Conservation (phyloP, 2,888 invertebrate genomes). For the Alviniconcha strummeri region DNA sequence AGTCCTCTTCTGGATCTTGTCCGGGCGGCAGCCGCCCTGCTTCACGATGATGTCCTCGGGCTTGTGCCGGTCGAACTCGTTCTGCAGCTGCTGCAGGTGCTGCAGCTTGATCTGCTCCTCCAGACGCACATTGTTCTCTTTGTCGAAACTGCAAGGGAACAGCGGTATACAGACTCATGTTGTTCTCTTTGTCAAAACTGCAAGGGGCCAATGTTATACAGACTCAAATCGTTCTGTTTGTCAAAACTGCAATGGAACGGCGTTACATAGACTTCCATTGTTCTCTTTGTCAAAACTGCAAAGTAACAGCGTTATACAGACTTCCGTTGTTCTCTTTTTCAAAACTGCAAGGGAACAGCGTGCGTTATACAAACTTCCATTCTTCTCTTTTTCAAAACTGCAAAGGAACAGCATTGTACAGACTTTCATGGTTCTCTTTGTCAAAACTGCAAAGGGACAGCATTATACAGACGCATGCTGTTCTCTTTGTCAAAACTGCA, state of each 20-base stretch:
- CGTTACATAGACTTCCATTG: background rate
- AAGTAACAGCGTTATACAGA: too few relatives aligned
- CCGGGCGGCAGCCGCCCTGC: slow-evolving; percentile 50
- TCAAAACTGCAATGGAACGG: background rate
- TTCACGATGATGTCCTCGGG: slow-evolving; percentile 60
- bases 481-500: background rate
- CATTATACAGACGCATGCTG: background rate
- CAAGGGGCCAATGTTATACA: background rate
- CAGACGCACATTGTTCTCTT: slow-evolving; percentile 58
- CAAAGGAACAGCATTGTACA: background rate
- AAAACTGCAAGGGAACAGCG: slow-evolving; percentile 52
- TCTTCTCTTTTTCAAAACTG: background rate
- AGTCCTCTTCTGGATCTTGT: slow-evolving; percentile 56
- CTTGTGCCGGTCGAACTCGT: slow-evolving; percentile 63
- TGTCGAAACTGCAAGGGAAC: slow-evolving; percentile 58
- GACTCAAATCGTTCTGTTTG: background rate
- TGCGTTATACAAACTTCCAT: background rate
- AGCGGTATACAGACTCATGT: background rate
- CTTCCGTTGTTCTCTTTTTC: slow-evolving; percentile 52
- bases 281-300: background rate
- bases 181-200: background rate
- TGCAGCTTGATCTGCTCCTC: slow-evolving; percentile 70
- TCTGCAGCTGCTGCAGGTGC: slow-evolving; percentile 69
- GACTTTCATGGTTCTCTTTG: background rate
- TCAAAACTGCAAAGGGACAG: background rate